Evolutionary conservation across 2,888 invertebrate genomes (phyloP), one percentile per base, ranked within the genome.

Genomic region (Pristionchus maxplancki): DNA sequence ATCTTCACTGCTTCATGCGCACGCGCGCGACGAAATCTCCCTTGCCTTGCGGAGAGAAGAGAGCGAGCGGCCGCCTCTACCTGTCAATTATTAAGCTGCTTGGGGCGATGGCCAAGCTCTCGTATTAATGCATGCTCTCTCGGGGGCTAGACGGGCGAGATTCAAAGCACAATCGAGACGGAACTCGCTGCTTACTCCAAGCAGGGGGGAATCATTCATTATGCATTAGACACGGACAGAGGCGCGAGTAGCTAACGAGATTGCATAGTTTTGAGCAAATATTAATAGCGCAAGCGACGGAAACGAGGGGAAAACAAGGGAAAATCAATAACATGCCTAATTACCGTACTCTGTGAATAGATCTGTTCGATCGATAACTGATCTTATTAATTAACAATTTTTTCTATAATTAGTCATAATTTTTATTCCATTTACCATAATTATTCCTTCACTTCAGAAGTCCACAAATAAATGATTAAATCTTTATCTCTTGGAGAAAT

Each of bases 71-170:
- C 50, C 50, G 53, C 50, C 31, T 53, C 50, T 83, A 83, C 82
- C 82, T 83, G 82, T 83, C 82, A 83, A 83, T 83, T 83, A 83
- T 83, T 83, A 83, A 83, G 28, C 81, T 44, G 28, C 82, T 50
- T 9, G 34, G 3, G 37, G 20, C 34, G 67, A 31, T 67, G 67
- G 34, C 2, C n/a, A 3, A 4, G 31, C 67, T 67, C 67, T 67
- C 50, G n/a, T n/a, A 50, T 20, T 50, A 20, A 50, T 50, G 20
- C 50, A 50, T 50, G 50, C 15, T 50, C 50, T 50, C 50, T 31
- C n/a, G 34, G 1, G 20, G 34, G 67, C n/a, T 15, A 67, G 67
- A 67, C 31, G 8, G 34, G 67, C 28, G 67, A 67, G 67, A 67
- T 24, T 15, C 17, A 2, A 28, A 24, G 67, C 13, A 9, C 3